A percentile compares a stretch with the other conserved stretches of the same genome.
These are phyloP conservation scores for Melanophora roralis DNA, from an alignment of 2,888 invertebrate species.

Conservation along the genomic window DNA sequence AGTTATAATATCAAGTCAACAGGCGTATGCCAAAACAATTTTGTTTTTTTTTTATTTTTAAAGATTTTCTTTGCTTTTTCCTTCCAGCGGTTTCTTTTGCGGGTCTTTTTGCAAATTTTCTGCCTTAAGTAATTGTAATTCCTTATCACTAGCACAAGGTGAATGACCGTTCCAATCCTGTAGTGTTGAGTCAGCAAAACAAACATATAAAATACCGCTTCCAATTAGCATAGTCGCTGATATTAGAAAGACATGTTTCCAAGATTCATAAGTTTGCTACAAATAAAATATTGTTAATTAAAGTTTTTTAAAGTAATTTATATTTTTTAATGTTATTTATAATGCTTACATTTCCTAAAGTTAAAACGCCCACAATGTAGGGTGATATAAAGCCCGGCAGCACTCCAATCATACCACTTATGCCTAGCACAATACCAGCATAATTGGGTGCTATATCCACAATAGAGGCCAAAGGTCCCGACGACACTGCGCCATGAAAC, in stretches of 20 bases:
- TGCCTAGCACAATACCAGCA: slow-evolving; percentile 80
- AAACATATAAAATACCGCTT: slow-evolving; percentile 78
- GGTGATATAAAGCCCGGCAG: slow-evolving; percentile 82
- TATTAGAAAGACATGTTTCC: slow-evolving; percentile 81
- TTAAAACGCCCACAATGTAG: slow-evolving; percentile 80
- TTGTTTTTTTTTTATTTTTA: background rate
- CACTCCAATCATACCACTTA: slow-evolving; percentile 80
- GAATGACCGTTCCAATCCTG: slow-evolving; percentile 80
- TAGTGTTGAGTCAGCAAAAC: slow-evolving; percentile 80
- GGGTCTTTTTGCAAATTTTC: background rate
- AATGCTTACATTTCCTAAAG: slow-evolving; percentile 81
- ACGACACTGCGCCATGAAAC: slow-evolving; percentile 82
- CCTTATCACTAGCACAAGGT: slow-evolving; percentile 67
- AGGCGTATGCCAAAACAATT: background rate
- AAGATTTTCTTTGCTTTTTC: background rate
- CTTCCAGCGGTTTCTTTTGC: background rate
- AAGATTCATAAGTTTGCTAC: slow-evolving; percentile 81
- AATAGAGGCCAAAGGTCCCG: slow-evolving; percentile 82
- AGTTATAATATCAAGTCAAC: background rate
- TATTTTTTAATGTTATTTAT: no score
- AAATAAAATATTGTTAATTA: slow-evolving; percentile 64
- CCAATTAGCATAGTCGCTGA: slow-evolving; percentile 78
- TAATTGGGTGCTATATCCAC: slow-evolving; percentile 83
- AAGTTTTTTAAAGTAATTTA: no score
- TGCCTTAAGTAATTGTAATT: slow-evolving; percentile 66